These are phyloP conservation scores for Chiroxiphia lanceolata DNA, from an alignment of 2,797 vertebrate species.

Conservation along the genomic window DNA sequence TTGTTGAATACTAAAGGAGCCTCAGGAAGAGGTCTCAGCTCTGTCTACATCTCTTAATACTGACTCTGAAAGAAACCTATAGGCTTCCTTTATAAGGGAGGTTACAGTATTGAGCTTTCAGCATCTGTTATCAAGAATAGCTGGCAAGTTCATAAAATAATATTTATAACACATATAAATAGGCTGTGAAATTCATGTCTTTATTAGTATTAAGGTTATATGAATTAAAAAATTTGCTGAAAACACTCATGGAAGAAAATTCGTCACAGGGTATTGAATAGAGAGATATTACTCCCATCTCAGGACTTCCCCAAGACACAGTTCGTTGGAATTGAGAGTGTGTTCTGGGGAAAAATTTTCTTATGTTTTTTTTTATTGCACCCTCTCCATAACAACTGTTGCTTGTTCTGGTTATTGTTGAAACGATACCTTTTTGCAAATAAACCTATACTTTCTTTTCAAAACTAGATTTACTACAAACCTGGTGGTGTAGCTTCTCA, in stretches of 20 bases:
- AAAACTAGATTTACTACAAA: background rate
- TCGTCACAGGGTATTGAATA: background rate
- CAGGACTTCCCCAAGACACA: background rate
- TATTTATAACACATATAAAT: background rate
- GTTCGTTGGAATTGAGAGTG: background rate
- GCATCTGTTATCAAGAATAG: background rate
- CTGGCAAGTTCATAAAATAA: background rate
- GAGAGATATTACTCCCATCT: background rate
- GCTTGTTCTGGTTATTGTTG: background rate
- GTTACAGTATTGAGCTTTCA: background rate
- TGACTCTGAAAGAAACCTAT: background rate
- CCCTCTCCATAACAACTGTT: background rate
- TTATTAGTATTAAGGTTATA: background rate
- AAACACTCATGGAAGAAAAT: background rate
- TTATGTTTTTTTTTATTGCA: background rate
- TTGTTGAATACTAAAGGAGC: background rate
- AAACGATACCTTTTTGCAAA: background rate
- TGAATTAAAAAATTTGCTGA: background rate
- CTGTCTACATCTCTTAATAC: background rate
- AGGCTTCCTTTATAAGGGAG: background rate
- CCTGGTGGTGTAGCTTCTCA: background rate
- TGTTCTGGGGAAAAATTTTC: background rate
- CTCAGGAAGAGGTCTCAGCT: background rate
- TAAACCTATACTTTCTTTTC: background rate
- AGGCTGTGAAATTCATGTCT: background rate